Evolutionary conservation across 2,113 vertebrate genomes (phyloP).

Genomic region (Clarias magur): DNA sequence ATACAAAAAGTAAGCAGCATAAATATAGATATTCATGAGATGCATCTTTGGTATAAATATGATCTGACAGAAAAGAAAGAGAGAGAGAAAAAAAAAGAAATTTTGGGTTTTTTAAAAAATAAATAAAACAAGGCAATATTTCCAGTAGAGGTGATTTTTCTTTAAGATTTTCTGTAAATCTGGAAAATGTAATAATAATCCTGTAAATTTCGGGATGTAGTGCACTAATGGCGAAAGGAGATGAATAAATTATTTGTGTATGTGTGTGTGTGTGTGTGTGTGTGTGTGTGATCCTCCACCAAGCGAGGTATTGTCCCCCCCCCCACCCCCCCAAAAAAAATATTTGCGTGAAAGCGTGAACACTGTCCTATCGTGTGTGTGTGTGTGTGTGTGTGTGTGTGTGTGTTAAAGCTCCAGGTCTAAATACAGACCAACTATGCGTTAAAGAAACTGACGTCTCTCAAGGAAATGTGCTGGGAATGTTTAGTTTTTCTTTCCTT

Average conservation of each 20-base stretch:
- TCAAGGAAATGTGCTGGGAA: not conserved
- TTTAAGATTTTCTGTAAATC: not conserved
- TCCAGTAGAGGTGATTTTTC: not conserved
- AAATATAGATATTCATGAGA: conserved; percentile 10
- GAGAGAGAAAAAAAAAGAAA: not conserved
- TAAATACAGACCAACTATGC: conserved; percentile 41
- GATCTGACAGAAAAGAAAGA: not conserved
- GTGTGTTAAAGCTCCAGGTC: conserved; percentile 15
- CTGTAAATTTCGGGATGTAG: not conserved
- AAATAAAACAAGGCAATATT: not conserved
- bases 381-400: conserved; percentile 17
- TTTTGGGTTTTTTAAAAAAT: not conserved
- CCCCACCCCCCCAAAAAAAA: too few species aligned
- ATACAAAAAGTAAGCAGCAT: not conserved
- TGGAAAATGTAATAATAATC: not conserved
- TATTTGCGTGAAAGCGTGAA: not conserved
- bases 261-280: conserved; percentile 15
- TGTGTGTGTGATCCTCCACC: not conserved
- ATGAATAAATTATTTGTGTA: not conserved
- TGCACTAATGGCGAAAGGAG: not conserved
- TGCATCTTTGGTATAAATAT: not conserved
- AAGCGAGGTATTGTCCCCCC: not conserved
- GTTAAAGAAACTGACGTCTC: conserved; percentile 49
- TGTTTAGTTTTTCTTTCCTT: not conserved
- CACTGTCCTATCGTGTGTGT: not conserved